These are phyloP conservation scores for Acromyrmex echinatior DNA, from an alignment of 1,140 invertebrate species.

Conservation along the genomic window DNA sequence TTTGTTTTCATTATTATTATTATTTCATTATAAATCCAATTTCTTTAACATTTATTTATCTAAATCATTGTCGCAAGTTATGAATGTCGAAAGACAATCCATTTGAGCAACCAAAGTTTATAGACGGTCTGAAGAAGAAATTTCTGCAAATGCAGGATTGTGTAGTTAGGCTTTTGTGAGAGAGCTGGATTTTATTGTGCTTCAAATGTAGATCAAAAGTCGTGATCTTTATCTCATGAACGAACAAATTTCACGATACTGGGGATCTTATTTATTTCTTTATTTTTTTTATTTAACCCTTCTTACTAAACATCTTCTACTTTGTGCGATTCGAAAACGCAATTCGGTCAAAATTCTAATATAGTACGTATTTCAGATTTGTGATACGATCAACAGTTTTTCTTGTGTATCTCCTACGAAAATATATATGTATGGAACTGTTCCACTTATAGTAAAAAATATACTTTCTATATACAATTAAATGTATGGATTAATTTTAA, in stretches of 20 bases:
- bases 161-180: conserved; percentile 8
- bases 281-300: conserved; percentile 27
- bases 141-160: conserved; percentile 50
- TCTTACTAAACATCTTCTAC: not conserved
- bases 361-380: not conserved
- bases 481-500: not conserved
- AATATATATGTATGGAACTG: not conserved
- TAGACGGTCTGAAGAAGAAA: not conserved
- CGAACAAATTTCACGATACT: not conserved
- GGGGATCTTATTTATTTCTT: not conserved
- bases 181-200: not conserved
- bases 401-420: not conserved
- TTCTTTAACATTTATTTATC: not conserved
- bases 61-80: not conserved
- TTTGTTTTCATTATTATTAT: not conserved
- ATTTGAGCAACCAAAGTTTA: not conserved
- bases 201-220: too few relatives aligned
- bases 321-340: not conserved
- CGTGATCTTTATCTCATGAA: not conserved
- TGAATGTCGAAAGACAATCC: not conserved
- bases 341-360: not conserved
- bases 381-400: not conserved
- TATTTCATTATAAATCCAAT: not conserved
- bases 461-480: not conserved
- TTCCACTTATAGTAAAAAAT: not conserved